Evolutionary conservation across 2,888 invertebrate species (phyloP).

Genomic region (Leptopilina syphax): DNA sequence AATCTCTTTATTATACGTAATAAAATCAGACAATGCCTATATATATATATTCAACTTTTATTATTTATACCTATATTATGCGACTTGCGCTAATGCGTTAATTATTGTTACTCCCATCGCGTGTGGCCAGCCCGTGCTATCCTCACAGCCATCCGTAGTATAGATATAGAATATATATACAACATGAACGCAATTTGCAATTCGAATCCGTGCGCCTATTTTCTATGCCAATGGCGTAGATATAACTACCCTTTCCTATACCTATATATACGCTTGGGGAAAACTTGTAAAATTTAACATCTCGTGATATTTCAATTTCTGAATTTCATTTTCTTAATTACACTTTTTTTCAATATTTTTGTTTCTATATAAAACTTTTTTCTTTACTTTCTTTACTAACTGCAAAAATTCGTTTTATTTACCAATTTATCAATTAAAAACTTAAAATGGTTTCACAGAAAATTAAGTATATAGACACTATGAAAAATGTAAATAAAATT

Average conservation of each 20-base stretch:
- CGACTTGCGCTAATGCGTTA: conserved; percentile 71
- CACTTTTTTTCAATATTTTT: not conserved
- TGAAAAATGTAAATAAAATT: too few relatives aligned
- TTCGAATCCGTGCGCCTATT: conserved; percentile 37
- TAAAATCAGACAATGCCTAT: conserved; percentile 64
- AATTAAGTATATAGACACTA: too few relatives aligned
- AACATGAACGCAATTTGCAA: conserved; percentile 40
- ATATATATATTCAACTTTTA: conserved; percentile 54
- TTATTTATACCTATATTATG: conserved; percentile 57
- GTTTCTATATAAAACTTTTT: too few relatives aligned
- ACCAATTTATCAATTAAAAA: too few relatives aligned
- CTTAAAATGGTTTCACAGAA: too few relatives aligned
- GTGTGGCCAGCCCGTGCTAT: conserved; percentile 76
- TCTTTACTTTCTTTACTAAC: too few relatives aligned
- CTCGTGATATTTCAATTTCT: conserved; percentile 16
- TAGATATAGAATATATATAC: not conserved
- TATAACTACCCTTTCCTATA: conserved; percentile 9
- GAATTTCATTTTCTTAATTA: conserved; percentile 25
- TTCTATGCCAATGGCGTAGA: conserved; percentile 30
- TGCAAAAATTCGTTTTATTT: too few relatives aligned
- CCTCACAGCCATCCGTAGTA: conserved; percentile 53
- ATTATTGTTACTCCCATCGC: conserved; percentile 73
- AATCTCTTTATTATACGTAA: conserved; percentile 42
- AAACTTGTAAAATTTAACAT: conserved; percentile 26
- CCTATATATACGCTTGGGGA: not conserved